phyloP scores from a whole-genome alignment of 2,797 vertebrate genomes.

The Chromobotia macracanthus region DNA sequence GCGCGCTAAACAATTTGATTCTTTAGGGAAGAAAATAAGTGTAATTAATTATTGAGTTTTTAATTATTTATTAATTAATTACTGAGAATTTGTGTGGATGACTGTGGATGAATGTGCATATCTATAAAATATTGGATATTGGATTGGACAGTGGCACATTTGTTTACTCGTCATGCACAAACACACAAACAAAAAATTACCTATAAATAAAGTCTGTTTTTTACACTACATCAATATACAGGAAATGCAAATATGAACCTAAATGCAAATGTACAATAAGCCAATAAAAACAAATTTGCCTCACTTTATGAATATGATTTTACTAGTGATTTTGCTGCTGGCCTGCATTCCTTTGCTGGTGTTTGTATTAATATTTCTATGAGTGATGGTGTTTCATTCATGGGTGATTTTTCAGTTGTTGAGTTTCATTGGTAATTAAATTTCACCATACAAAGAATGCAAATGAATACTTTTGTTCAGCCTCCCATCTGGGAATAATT shows the following conservation, averaged over 20 bases:
- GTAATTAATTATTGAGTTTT: not conserved
- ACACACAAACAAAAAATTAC: not conserved
- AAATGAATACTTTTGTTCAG: conserved; percentile 13
- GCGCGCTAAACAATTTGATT: not conserved
- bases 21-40: not conserved
- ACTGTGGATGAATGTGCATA: not conserved
- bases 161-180: not conserved
- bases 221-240: not conserved
- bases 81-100: not conserved
- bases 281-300: not conserved
- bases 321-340: not conserved
- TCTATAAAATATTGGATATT: too few relatives aligned
- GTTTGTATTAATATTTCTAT: not conserved
- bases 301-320: not conserved
- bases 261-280: not conserved
- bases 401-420: conserved; percentile 7
- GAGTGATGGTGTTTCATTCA: not conserved
- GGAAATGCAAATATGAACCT: not conserved
- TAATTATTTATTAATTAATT: not conserved
- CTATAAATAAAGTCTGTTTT: not conserved
- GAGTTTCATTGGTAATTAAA: conserved; percentile 12
- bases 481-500: conserved; percentile 12
- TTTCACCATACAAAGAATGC: conserved; percentile 12
- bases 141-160: not conserved
- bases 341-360: not conserved